Conservation (phyloP, 2,888 invertebrate genomes). For the Coleophora deauratella region DNA sequence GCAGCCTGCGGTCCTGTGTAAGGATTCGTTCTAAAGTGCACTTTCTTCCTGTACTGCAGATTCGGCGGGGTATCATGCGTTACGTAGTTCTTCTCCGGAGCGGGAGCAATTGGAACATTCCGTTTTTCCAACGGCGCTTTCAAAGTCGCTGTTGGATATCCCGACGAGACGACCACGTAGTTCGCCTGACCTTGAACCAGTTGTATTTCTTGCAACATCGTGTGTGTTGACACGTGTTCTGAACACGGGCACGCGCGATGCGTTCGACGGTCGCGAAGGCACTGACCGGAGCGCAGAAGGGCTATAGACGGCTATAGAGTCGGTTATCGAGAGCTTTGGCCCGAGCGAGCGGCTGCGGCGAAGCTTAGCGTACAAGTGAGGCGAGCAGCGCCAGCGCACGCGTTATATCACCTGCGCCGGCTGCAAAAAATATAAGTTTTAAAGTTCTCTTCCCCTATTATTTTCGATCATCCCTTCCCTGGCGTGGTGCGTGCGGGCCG, state of each 20-base stretch:
- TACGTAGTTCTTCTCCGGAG: conserved; percentile 72
- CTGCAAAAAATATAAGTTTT: conserved; percentile 73
- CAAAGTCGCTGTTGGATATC: conserved; percentile 60
- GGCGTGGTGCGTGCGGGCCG: conserved; percentile 62
- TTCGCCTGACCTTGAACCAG: conserved; percentile 72
- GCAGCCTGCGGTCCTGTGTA: conserved; percentile 83
- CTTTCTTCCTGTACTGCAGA: conserved; percentile 81
- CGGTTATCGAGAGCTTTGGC: conserved; percentile 20
- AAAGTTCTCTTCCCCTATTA: conserved; percentile 74
- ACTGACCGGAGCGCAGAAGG: conserved; percentile 38
- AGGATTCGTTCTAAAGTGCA: conserved; percentile 78
- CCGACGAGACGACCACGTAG: conserved; percentile 76
- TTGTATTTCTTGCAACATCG: conserved; percentile 72
- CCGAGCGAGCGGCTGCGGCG: conserved; percentile 51
- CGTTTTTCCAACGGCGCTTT: conserved; percentile 64
- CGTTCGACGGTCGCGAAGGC: conserved; percentile 49
- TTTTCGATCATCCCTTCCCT: conserved; percentile 73
- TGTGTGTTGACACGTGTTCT: conserved; percentile 36
- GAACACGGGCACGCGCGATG: conserved; percentile 38
- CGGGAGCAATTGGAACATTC: conserved; percentile 73
- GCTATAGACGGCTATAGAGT: conserved; percentile 41
- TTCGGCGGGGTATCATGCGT: conserved; percentile 70
- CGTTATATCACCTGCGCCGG: conserved; percentile 75
- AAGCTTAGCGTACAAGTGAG: conserved; percentile 67
- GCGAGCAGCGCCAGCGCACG: conserved; percentile 65